A percentile compares a stretch with the other conserved stretches of the same genome.
These are phyloP conservation scores for Ptilodon capucinus DNA, from an alignment of 2,888 invertebrate genomes.

Conservation along the genomic window DNA sequence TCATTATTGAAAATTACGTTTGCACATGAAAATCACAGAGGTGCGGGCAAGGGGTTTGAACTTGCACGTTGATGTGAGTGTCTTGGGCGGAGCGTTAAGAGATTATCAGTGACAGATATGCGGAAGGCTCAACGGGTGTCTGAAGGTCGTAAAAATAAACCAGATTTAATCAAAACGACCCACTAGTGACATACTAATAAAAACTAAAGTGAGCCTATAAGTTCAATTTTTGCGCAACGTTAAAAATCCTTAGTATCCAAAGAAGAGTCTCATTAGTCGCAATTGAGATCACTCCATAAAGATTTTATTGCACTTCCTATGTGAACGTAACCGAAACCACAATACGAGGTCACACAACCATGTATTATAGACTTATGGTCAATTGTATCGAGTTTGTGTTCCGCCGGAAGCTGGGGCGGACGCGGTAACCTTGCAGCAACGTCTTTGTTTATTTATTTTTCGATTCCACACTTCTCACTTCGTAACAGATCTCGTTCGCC, in stretches of 20 bases:
- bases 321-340: slow-evolving; percentile 32
- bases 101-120: slow-evolving; percentile 17
- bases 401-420: slow-evolving; percentile 54
- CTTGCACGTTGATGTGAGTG: too few relatives aligned
- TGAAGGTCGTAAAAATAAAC: slow-evolving; percentile 30
- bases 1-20: too few relatives aligned
- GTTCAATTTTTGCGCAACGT: slow-evolving; percentile 19
- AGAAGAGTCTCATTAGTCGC: slow-evolving; percentile 24
- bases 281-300: slow-evolving; percentile 31
- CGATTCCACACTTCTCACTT: slow-evolving; percentile 34
- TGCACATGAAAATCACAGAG: too few relatives aligned
- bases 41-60: too few relatives aligned
- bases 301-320: slow-evolving; percentile 37
- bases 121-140: slow-evolving; percentile 33
- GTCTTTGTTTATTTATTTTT: slow-evolving; percentile 45
- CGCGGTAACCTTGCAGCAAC: slow-evolving; percentile 48
- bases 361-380: slow-evolving; percentile 37
- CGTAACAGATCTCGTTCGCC: slow-evolving; percentile 51
- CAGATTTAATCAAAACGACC: slow-evolving; percentile 26
- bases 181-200: neutral
- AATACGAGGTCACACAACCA: slow-evolving; percentile 43
- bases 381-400: slow-evolving; percentile 42
- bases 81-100: too few relatives aligned
- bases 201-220: slow-evolving; percentile 14
- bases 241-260: slow-evolving; percentile 8